These are phyloP conservation scores for Leucopternis melanops DNA, from an alignment of 2,113 vertebrate species.

Conservation along the genomic window DNA sequence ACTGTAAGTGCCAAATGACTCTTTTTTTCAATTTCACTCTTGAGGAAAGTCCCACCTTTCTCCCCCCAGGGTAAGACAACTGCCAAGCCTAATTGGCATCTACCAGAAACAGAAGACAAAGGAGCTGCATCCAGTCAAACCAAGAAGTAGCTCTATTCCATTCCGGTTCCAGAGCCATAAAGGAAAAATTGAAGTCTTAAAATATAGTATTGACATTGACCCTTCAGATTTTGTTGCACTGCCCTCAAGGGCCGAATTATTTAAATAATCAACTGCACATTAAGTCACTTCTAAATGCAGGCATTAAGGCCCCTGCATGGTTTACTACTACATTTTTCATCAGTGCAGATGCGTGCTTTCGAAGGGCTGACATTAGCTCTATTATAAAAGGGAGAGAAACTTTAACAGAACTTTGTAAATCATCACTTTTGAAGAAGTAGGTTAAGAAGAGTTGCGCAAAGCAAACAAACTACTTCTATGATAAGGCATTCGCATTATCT, in stretches of 20 bases:
- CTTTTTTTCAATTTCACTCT: not conserved
- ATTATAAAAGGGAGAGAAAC: not conserved
- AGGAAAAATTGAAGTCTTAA: not conserved
- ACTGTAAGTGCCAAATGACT: not conserved
- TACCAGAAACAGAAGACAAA: not conserved
- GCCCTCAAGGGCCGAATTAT: not conserved
- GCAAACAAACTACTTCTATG: not conserved
- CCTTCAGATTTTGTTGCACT: not conserved
- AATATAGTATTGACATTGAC: not conserved
- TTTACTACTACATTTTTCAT: not conserved
- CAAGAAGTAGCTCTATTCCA: not conserved
- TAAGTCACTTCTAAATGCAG: not conserved
- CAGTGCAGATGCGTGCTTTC: not conserved
- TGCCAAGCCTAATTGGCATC: not conserved
- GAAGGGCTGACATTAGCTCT: not conserved
- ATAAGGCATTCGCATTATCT: not conserved
- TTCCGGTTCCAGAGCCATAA: not conserved
- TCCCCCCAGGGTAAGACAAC: not conserved
- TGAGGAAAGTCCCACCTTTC: not conserved
- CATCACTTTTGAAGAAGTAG: not conserved
- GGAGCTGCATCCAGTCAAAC: not conserved
- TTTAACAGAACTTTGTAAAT: constrained; percentile 25
- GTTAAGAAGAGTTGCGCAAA: not conserved
- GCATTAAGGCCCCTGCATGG: not conserved
- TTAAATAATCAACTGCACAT: not conserved